Base-by-base conservation (phyloP, 2,888 invertebrate species). In the Rhamphomyia laevipes region DNA sequence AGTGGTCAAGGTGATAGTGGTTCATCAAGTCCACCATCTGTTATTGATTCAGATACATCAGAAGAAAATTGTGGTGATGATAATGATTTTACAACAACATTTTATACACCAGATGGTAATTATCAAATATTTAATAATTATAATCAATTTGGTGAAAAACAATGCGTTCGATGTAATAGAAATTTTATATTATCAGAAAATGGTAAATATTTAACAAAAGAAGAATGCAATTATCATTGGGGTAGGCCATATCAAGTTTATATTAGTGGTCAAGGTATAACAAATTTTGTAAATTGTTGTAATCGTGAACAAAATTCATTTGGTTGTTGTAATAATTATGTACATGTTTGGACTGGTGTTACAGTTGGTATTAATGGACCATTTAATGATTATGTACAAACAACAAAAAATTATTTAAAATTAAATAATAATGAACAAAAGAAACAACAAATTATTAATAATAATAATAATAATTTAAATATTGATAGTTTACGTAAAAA, bases 221-320 rank as follows among this genome's bases (percentile, higher is more conserved):
- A 89, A 55, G 74, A 77, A 50, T 99, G 97, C 70, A 64, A 75
- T 16, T 89, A 90, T 66, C 97, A 99, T 66, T 90, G 87, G 84
- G 95, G 94, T 18, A 85, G 86, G 58, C 69, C 84, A n/a, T 77
- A 74, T 63, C 73, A 74, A 43, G 68, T 69, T 21, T 71, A 70
- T 49, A 59, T 52, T 49, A 56, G 58, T 48, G 51, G 56, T 7
- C 57, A 63, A 18, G 56, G 58, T 17, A 54, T 48, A 15, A 50
- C 45, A 3, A 51, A 53, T 21, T 59, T 58, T 13, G 84, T 81
- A 67, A 72, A 75, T 10, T 89, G 89, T 61, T 89, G 89, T 62
- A 70, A 73, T 27, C 51, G 55, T 12, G 57, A 54, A 23, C 70
- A 73, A 1, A 54, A 56, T 10, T 68, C 78, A 1, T 65, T 68